Evolutionary conservation across 2,113 vertebrate species (phyloP).

Genomic region (Ranitomeya variabilis): DNA sequence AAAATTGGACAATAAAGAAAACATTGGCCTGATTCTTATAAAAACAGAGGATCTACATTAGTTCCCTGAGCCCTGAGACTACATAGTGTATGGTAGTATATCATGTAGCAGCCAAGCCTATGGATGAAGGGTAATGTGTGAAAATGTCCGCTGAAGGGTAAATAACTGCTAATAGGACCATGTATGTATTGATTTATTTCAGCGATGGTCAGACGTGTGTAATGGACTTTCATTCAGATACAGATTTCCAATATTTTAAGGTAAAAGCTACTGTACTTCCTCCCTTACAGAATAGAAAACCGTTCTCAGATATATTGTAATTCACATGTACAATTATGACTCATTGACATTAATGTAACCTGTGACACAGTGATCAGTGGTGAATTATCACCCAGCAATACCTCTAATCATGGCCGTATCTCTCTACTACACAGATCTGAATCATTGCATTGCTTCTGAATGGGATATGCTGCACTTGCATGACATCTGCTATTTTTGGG

Average conservation of each 20-base stretch:
- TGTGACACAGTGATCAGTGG: neutral
- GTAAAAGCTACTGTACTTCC: neutral
- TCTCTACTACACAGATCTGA: neutral
- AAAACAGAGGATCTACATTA: neutral
- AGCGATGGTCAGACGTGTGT: neutral
- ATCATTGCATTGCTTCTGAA: neutral
- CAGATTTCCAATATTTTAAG: neutral
- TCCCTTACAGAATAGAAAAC: no score
- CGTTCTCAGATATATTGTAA: neutral
- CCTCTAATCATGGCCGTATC: neutral
- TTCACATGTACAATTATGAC: neutral
- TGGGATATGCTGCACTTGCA: neutral
- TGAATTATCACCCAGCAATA: neutral
- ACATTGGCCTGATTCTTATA: neutral
- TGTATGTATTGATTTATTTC: neutral
- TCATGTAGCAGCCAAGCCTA: neutral
- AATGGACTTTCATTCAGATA: neutral
- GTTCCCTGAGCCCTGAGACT: neutral
- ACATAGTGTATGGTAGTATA: neutral
- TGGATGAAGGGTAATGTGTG: neutral
- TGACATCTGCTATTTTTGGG: slow-evolving; percentile 38
- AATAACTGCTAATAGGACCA: neutral
- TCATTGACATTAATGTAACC: neutral
- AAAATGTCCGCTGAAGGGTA: neutral
- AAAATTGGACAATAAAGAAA: neutral